A percentile compares a stretch with the other conserved stretches of the same genome.
Evolutionary conservation across 1,140 invertebrate species (phyloP).

Genomic region (Neodiprion pinetum): DNA sequence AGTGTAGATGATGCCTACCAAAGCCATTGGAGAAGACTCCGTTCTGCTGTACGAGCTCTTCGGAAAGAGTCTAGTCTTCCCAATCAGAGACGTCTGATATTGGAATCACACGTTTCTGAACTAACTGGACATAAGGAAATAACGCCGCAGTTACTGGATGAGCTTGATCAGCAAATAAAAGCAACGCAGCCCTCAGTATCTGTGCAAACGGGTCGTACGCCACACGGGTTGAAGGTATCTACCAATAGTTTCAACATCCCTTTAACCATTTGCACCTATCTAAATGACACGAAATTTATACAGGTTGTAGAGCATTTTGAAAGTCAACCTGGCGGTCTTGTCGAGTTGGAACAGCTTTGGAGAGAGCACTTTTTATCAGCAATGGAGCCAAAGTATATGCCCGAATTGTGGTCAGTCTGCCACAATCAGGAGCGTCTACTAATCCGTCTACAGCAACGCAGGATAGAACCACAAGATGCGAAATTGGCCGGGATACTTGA

Average conservation of each 20-base stretch:
- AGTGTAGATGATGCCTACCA: conserved; percentile 36
- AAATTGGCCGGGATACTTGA: conserved; percentile 47
- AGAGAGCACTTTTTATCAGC: conserved; percentile 76
- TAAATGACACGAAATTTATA: conserved; percentile 58
- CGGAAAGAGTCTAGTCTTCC: conserved; percentile 64
- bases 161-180: conserved; percentile 51
- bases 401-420: conserved; percentile 77
- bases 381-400: conserved; percentile 78
- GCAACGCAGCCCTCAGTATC: conserved; percentile 23
- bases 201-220: conserved; percentile 32
- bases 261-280: conserved; percentile 44
- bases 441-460: conserved; percentile 52
- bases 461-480: conserved; percentile 54
- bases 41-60: conserved; percentile 73
- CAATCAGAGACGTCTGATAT: conserved; percentile 57
- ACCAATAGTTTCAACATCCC: neutral
- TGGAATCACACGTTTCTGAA: conserved; percentile 60
- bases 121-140: conserved; percentile 57
- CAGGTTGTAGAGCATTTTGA: conserved; percentile 72
- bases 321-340: conserved; percentile 65
- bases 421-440: conserved; percentile 68
- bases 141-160: conserved; percentile 58
- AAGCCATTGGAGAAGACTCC: conserved; percentile 63
- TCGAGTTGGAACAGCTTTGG: conserved; percentile 77
- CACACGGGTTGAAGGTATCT: conserved; percentile 51